Percentiles rank a stretch among this genome's conserved stretches.
Conservation (phyloP, 2,797 vertebrate species). For the Ispidina lecontei region DNA sequence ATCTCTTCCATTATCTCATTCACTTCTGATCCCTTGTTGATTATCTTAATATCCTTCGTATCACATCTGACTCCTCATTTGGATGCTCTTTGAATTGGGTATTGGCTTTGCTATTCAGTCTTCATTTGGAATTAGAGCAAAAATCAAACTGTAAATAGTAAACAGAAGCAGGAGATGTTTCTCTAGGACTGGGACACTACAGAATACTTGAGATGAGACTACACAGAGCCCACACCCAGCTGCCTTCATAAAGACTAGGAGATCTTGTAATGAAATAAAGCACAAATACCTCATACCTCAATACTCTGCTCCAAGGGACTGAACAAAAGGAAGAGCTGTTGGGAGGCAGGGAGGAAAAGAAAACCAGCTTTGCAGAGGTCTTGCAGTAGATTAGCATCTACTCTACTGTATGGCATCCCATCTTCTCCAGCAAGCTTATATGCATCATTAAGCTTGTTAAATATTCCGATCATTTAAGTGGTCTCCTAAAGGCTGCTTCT, state of each 20-base stretch:
- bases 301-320: rapidly evolving
- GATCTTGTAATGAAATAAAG: not conserved
- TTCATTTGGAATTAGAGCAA: not conserved
- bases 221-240: rapidly evolving
- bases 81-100: not conserved
- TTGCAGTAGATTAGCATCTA: not conserved
- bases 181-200: not conserved
- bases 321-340: not conserved
- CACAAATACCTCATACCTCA: not conserved
- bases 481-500: not conserved
- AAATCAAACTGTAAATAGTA: not conserved
- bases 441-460: not conserved
- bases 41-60: not conserved
- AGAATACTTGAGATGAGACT: not conserved
- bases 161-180: not conserved
- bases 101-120: not conserved
- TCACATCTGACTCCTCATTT: not conserved
- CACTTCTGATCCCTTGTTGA: not conserved
- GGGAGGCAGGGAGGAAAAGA: not conserved
- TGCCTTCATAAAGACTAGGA: not conserved
- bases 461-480: not conserved
- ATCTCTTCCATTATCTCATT: not conserved
- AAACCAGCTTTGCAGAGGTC: not conserved
- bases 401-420: not conserved
- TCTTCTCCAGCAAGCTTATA: not conserved